A percentile compares a stretch with the other conserved stretches of the same genome.
These are phyloP conservation scores for Acanthosepion lycidas DNA, from an alignment of 2,888 invertebrate species.

Conservation along the genomic window DNA sequence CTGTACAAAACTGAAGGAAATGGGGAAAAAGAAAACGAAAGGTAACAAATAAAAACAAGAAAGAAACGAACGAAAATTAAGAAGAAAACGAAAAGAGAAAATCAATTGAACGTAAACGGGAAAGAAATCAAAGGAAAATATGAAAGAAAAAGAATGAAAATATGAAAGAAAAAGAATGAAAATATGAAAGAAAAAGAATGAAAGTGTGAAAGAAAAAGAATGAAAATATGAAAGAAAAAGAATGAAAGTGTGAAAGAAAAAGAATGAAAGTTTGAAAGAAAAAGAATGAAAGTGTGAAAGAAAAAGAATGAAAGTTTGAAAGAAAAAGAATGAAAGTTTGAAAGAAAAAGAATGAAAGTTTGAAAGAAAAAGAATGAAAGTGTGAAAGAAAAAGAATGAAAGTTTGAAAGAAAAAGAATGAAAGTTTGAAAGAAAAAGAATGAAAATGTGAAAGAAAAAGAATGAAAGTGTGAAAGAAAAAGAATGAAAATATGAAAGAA, in stretches of 20 bases:
- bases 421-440: not conserved
- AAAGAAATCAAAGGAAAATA: not conserved
- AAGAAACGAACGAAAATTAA: not conserved
- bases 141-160: no score
- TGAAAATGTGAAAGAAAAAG: not conserved
- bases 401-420: accelerated
- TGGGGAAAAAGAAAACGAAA: not conserved
- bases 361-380: not conserved
- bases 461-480: not conserved
- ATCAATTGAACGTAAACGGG: not conserved
- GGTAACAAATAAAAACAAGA: not conserved
- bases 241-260: not conserved
- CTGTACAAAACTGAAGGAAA: not conserved
- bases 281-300: not conserved
- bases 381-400: not conserved
- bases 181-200: not conserved
- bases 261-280: not conserved
- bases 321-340: not conserved
- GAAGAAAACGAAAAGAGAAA: not conserved
- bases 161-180: not conserved
- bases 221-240: not conserved
- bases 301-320: not conserved
- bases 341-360: no score
- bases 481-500: not conserved
- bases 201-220: not conserved